phyloP scores from a whole-genome alignment of 2,113 vertebrate genomes.

The Alligator sinensis region DNA sequence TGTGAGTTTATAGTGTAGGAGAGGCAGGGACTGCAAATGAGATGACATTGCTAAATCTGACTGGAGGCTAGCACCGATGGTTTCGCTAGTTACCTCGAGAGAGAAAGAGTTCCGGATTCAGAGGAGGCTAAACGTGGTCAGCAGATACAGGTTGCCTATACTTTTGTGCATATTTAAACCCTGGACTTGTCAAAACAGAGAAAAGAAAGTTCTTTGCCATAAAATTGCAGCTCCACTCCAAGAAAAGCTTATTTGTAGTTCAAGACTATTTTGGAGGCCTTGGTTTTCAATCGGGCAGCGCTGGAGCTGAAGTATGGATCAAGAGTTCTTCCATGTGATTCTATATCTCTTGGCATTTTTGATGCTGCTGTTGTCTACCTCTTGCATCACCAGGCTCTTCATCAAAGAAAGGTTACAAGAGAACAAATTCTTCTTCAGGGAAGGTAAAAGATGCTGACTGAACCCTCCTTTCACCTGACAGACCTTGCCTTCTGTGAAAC shows the following conservation, averaged over 20 bases:
- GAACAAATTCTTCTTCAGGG: background rate
- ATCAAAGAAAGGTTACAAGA: background rate
- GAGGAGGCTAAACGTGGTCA: background rate
- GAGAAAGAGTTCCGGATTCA: too few relatives aligned
- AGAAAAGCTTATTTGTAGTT: background rate
- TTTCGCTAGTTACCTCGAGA: accelerated
- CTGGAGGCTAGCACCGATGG: background rate
- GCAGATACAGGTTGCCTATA: background rate
- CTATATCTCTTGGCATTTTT: background rate
- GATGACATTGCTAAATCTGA: background rate
- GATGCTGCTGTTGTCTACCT: accelerated
- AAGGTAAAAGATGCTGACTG: background rate
- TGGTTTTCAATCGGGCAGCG: background rate
- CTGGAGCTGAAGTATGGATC: background rate
- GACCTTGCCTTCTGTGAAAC: background rate
- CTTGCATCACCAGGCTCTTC: background rate
- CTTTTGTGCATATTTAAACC: background rate
- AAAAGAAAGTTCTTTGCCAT: background rate
- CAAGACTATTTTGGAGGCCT: background rate
- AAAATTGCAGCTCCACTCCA: background rate
- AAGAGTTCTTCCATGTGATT: background rate
- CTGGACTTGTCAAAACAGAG: background rate
- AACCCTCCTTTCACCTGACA: background rate
- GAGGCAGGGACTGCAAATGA: background rate
- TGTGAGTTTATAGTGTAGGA: background rate